Base-by-base conservation (phyloP, 1,140 invertebrate species). In the Monochamus saltuarius region DNA sequence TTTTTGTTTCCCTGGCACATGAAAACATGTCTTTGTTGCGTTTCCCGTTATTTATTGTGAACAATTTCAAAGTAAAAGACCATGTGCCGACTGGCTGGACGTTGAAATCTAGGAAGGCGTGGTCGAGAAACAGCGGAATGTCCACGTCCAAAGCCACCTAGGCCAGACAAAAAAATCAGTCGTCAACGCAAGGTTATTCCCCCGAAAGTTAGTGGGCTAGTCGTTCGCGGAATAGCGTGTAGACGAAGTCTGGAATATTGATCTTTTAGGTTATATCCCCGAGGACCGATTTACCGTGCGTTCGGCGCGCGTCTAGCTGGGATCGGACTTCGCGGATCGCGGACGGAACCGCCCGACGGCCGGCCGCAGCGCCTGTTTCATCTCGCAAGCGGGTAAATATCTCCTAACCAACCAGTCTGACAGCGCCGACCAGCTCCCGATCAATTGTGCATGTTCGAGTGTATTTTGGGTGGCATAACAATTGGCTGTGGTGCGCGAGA, bases 251-350 rank as follows among this genome's bases (percentile, higher is more conserved):
- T 61, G 8, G 29, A 67, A 67, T 72, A 72, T 72, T 66, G 70
- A 72, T 72, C 67, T 72, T 70, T 68, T 70, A 70, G 68, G 70
- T 70, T 72, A 70, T 62, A 68, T 72, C 70, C 70, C 70, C 60
- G 61, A 69, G 70, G 68, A 72, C 50, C 67, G 56, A 64, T 56
- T 64, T 46, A 65, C 56, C 61, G 60, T 60, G 56, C 46, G 62
- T 68, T 62, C 45, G 35, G 59, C 56, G 39, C 39, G 14, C 11
- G 11, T 13, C 2, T 16, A 40, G 39, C 39, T 4, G 39, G 8
- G 14, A 40, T 13, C 11, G 11, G 39, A 13, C 14, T 16, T 16
- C 39, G 11, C 59, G 64, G 42, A 62, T 56, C 55, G 40, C 54
- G 52, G 46, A 55, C 64, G 64, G 54, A 53, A 49, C 45, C 42